phyloP scores from a whole-genome alignment of 37 sponge, comb jelly and placozoan species.

The Haliclona indistincta region DNA sequence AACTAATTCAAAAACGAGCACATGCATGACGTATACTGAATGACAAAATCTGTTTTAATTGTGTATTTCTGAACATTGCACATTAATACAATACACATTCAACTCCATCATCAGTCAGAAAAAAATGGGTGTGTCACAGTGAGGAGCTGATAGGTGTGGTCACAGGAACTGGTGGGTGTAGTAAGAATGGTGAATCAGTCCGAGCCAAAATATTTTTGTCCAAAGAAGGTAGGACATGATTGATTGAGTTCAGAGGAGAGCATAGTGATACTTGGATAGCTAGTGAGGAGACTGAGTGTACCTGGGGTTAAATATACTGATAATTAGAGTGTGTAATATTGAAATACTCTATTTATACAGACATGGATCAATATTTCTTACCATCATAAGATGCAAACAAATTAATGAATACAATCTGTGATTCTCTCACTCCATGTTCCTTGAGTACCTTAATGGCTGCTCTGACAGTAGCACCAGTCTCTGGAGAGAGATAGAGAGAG shows the following conservation, averaged over 20 bases:
- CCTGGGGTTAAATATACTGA: constrained; percentile 14
- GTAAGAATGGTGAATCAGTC: no score
- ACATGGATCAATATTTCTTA: neutral
- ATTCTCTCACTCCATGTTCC: constrained; percentile 78
- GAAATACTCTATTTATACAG: neutral
- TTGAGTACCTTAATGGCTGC: constrained; percentile 77
- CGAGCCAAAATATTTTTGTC: constrained; percentile 80
- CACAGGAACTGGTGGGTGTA: no score
- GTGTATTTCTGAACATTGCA: no score
- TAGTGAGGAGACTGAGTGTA: constrained; percentile 25
- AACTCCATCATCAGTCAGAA: no score
- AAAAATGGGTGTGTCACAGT: no score
- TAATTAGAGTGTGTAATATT: neutral
- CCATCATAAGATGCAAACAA: constrained; percentile 76
- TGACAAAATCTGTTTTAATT: no score
- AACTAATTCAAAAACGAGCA: no score
- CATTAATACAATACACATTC: no score
- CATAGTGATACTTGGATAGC: constrained; percentile 64
- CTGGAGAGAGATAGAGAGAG: constrained; percentile 25
- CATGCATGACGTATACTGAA: no score
- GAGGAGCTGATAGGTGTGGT: no score
- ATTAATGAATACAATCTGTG: constrained; percentile 72
- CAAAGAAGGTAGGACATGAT: constrained; percentile 74
- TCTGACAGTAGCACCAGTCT: constrained; percentile 80
- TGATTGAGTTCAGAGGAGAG: constrained; percentile 82